Evolutionary conservation across 2,113 vertebrate species (phyloP).

Genomic region (Epinephelus moara): DNA sequence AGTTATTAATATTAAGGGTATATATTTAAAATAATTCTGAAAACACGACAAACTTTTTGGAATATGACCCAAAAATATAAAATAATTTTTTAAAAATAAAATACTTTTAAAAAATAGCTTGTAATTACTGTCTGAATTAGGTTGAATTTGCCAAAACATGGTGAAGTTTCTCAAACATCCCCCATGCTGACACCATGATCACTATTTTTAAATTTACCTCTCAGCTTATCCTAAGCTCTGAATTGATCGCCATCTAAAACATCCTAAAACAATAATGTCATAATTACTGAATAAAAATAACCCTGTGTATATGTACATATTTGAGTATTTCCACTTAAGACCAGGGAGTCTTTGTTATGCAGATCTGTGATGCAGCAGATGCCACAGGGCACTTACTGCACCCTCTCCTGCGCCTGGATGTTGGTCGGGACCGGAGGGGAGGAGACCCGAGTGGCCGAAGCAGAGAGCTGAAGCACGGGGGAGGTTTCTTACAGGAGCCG

Average conservation of each 20-base stretch:
- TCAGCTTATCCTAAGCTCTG: not conserved
- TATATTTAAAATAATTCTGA: not conserved
- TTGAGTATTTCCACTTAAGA: conserved; percentile 50
- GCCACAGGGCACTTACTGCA: conserved; percentile 52
- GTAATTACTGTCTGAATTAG: not conserved
- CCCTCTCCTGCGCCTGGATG: conserved; percentile 48
- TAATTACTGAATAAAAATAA: conserved; percentile 46
- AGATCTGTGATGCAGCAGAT: conserved; percentile 64
- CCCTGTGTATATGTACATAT: conserved; percentile 9
- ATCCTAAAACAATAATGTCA: conserved; percentile 24
- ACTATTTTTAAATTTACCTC: conserved; percentile 13
- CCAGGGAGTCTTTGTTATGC: conserved; percentile 53
- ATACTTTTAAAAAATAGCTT: not conserved
- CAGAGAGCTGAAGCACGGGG: conserved; percentile 51
- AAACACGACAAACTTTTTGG: not conserved
- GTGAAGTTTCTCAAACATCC: not conserved
- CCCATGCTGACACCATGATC: not conserved
- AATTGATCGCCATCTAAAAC: conserved; percentile 3
- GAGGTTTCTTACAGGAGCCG: conserved; percentile 40
- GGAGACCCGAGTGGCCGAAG: conserved; percentile 51
- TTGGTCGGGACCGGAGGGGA: conserved; percentile 46
- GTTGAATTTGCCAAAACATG: not conserved
- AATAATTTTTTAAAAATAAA: not conserved
- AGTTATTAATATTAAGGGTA: not conserved
- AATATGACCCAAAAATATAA: no score